Evolutionary conservation across 2,113 vertebrate genomes (phyloP), one percentile per base, ranked within the genome.

Genomic region (Aptenodytes patagonicus): DNA sequence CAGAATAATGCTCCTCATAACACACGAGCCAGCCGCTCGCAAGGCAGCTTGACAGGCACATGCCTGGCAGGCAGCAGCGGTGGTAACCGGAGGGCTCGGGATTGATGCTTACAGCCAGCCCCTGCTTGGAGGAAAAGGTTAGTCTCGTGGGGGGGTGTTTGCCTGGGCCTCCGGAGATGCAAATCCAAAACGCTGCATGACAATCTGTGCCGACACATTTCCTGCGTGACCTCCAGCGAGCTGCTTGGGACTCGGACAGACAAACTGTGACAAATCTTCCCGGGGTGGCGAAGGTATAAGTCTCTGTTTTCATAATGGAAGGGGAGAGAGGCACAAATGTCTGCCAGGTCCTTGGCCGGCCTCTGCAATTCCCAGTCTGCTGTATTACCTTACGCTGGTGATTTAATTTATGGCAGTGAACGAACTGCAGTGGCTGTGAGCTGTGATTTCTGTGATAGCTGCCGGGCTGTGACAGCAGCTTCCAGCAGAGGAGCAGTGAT

Each of bases 241-340:
- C 46, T 80, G 58, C 32, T 7, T 31, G 54, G 73, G 66, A 40
- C 65, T 61, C 64, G 1, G 8, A 15, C 47, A 44, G 68, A 31
- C 36, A 19, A 62, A 34, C 64, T 13, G 44, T 90, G 94, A 84
- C 75, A 89, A 58, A 57, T 29, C 69, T 91, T 61, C 69, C 83
- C 0, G 1, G 64, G 69, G 34, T 1, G 2, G 42, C 0, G 0
- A 36, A 77, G 69, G 40, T 51, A 16, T 3, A 12, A 81, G 26
- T 32, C 66, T 69, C 68, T 62, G 62, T 44, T 76, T 81, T 91
- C 52, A 16, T 55, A 83, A 44, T 9, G 78, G 71, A 84, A 49
- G 51, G 57, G 40, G 83, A 84, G 83, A 68, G 76, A 77, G 70
- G n/a, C 84, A 93, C 52, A 71, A 71, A 36, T 42, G 36, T 42